Evolutionary conservation across 2,888 invertebrate genomes (phyloP).

Genomic region (Drosophila macrospina): DNA sequence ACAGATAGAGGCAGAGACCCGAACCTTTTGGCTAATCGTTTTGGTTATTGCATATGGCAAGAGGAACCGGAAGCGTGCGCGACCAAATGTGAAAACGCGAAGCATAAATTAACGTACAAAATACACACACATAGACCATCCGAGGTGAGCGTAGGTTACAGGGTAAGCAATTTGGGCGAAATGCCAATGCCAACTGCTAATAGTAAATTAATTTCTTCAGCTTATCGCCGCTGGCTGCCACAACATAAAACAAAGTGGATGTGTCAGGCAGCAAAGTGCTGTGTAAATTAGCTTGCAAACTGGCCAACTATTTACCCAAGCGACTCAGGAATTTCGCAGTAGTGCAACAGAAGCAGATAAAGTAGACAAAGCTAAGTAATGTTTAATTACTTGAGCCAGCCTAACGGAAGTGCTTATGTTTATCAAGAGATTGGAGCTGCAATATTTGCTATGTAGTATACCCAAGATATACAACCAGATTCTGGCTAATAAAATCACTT

Average conservation of each 20-base stretch:
- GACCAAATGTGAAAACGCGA: conserved; percentile 80
- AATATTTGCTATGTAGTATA: conserved; percentile 41
- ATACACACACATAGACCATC: conserved; percentile 19
- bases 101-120: conserved; percentile 68
- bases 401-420: conserved; percentile 64
- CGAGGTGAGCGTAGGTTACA: conserved; percentile 27
- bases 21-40: conserved; percentile 55
- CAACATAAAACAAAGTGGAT: conserved; percentile 46
- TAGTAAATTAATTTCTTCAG: conserved; percentile 76
- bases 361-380: conserved; percentile 35
- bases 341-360: conserved; percentile 40
- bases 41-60: conserved; percentile 42
- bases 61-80: conserved; percentile 73
- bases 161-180: conserved; percentile 66
- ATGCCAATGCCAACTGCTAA: conserved; percentile 67
- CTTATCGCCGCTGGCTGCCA: conserved; percentile 65
- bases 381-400: conserved; percentile 53
- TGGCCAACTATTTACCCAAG: conserved; percentile 58
- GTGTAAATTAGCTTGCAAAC: conserved; percentile 74
- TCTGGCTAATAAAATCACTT: conserved; percentile 4
- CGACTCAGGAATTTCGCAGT: conserved; percentile 72
- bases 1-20: conserved; percentile 6
- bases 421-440: conserved; percentile 49
- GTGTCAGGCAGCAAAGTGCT: conserved; percentile 77
- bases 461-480: conserved; percentile 8